Base-by-base conservation (phyloP, 2,797 vertebrate species). In the Chromis chromis region DNA sequence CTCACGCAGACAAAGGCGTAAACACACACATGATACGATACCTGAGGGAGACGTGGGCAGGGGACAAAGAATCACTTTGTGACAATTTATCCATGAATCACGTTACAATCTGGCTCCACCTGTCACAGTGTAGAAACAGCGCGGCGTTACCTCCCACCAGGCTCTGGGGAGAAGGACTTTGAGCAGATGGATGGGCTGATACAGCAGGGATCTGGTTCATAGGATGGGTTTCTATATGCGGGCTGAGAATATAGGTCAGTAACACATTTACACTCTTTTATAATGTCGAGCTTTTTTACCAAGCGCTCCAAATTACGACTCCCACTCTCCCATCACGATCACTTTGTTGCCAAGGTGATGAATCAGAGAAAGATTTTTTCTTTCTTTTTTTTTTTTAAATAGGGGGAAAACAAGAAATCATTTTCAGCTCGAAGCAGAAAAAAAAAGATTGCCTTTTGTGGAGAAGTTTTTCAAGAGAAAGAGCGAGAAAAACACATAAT, bases 231-330 rank as follows among this genome's bases (percentile, higher is more conserved):
- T 86, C 80, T 90, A 89, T 89, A 90, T 87, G 76, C 63, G 33
- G 86, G 80, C 68, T 71, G 67, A 69, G 71, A 90, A 93, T 92
- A 88, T 93, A 83, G 91, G 92, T 92, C 91, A 92, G 83, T 89
- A 86, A 87, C 86, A 90, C 86, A 88, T 92, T 92, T 90, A 86
- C 84, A 78, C 86, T 84, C 88, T 81, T 86, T 91, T 77, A 72
- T 82, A 87, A 89, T 78, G 65, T 72, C 52, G 72, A 81, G 86
- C 82, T 66, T 83, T 85, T 76, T 77, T 69, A 74, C 73, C 83
- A 82, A 84, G 76, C 48, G 61, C 80, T 85, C 83, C 55, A 81
- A 90, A 88, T 87, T 76, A 81, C 24, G 44, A 89, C 89, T 87
- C 86, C 89, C 86, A 89, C 89, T 74, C 88, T 75, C 71, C 70